These are phyloP conservation scores for Mionectes macconnelli DNA, from an alignment of 2,113 vertebrate species.

Conservation along the genomic window DNA sequence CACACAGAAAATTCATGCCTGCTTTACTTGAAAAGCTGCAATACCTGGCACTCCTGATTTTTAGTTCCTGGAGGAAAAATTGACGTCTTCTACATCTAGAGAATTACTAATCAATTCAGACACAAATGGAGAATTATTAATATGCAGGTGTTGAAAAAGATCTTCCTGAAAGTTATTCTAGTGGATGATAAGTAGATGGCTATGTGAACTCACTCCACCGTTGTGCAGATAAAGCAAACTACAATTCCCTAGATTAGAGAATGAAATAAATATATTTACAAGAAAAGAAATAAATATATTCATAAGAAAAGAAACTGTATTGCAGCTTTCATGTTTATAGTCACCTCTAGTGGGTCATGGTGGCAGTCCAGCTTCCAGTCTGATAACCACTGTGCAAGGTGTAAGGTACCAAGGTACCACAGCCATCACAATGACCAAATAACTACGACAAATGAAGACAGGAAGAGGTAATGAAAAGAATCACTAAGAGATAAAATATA, in stretches of 20 bases:
- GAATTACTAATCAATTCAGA: not conserved
- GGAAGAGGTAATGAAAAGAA: not conserved
- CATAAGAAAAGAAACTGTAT: not conserved
- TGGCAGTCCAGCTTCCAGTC: not conserved
- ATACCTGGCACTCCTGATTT: not conserved
- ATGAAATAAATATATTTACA: not conserved
- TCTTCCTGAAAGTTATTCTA: not conserved
- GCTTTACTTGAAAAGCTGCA: not conserved
- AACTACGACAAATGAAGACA: not conserved
- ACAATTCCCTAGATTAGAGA: not conserved
- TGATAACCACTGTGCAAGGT: not conserved
- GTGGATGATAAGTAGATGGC: not conserved
- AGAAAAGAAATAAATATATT: not conserved
- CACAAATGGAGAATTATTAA: not conserved
- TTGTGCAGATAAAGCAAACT: not conserved
- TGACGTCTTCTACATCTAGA: not conserved
- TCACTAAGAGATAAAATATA: not conserved
- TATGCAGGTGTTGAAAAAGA: not conserved
- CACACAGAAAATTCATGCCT: not conserved
- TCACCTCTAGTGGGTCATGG: not conserved
- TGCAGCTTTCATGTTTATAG: not conserved
- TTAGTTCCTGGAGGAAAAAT: not conserved
- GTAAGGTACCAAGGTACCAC: not conserved
- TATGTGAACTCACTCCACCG: accelerated
- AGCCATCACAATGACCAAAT: not conserved